Evolutionary conservation across 1,140 invertebrate species (phyloP).

Genomic region (Phortica variegata): DNA sequence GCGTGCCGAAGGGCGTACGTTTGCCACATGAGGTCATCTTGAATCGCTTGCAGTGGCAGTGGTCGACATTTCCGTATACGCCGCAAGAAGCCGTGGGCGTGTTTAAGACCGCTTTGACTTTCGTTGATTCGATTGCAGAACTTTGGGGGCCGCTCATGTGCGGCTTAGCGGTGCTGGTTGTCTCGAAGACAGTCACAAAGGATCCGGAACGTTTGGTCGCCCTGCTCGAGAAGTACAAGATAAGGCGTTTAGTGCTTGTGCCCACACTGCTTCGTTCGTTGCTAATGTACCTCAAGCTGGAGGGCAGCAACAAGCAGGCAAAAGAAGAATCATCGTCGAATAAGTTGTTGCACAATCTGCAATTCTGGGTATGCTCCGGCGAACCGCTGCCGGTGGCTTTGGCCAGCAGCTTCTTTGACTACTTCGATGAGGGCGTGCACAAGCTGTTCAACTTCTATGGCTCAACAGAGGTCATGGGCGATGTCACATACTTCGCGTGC

Average conservation of each 20-base stretch:
- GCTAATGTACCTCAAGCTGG: conserved; percentile 68
- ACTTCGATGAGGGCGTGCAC: conserved; percentile 64
- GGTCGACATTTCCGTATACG: conserved; percentile 72
- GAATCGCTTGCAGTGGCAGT: conserved; percentile 84
- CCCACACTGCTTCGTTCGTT: conserved; percentile 79
- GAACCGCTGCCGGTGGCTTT: conserved; percentile 70
- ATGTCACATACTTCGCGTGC: conserved; percentile 70
- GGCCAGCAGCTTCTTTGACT: conserved; percentile 71
- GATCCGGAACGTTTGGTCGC: conserved; percentile 73
- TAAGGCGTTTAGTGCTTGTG: conserved; percentile 77
- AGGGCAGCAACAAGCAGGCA: conserved; percentile 51
- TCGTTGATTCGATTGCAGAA: conserved; percentile 84
- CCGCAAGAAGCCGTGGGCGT: conserved; percentile 68
- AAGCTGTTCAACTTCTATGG: conserved; percentile 84
- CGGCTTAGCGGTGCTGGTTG: conserved; percentile 66
- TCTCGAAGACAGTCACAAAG: conserved; percentile 70
- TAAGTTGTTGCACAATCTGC: conserved; percentile 62
- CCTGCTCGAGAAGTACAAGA: conserved; percentile 69
- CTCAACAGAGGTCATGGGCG: conserved; percentile 84
- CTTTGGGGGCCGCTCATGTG: conserved; percentile 82
- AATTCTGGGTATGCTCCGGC: conserved; percentile 81
- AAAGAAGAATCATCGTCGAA: no score
- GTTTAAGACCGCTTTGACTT: conserved; percentile 86
- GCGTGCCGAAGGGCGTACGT: conserved; percentile 86
- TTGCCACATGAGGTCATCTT: conserved; percentile 76